These are phyloP conservation scores for Stichodactyla helianthus DNA, from an alignment of 64 coral and sea anemone species.

Conservation along the genomic window DNA sequence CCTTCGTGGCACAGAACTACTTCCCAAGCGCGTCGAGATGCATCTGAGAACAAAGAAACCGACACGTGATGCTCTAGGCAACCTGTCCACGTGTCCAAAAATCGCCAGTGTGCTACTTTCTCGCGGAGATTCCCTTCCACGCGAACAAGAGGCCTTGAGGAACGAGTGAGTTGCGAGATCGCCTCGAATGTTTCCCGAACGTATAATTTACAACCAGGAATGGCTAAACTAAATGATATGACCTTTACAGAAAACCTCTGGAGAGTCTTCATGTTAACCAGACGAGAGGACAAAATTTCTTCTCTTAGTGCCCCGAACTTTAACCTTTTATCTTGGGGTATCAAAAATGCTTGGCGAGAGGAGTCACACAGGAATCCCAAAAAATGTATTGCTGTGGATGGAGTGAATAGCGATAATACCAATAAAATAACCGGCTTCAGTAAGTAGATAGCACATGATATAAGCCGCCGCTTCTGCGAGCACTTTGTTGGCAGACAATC, in stretches of 20 bases:
- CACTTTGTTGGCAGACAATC: not conserved
- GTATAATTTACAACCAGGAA: slow-evolving; percentile 31
- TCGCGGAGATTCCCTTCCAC: slow-evolving; percentile 3
- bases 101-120: slow-evolving; percentile 35
- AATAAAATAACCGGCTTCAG: not conserved
- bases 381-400: not conserved
- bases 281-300: not conserved
- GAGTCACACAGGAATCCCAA: slow-evolving; percentile 24
- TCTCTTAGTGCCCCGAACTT: not conserved
- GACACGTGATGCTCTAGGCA: too few species aligned
- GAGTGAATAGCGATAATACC: not conserved
- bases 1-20: too few species aligned
- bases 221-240: slow-evolving; percentile 32
- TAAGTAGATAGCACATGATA: slow-evolving; percentile 7
- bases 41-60: too few species aligned
- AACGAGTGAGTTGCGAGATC: slow-evolving; percentile 12
- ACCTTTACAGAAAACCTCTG: slow-evolving; percentile 10
- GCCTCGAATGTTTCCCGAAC: not conserved
- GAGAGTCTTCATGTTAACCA: not conserved
- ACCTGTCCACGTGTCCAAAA: slow-evolving; percentile 29
- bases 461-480: not conserved
- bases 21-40: too few species aligned
- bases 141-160: not conserved
- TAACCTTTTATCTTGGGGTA: slow-evolving; percentile 11
- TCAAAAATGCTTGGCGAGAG: not conserved